Evolutionary conservation across 1,140 invertebrate genomes (phyloP).

Genomic region (Orchesella cincta): DNA sequence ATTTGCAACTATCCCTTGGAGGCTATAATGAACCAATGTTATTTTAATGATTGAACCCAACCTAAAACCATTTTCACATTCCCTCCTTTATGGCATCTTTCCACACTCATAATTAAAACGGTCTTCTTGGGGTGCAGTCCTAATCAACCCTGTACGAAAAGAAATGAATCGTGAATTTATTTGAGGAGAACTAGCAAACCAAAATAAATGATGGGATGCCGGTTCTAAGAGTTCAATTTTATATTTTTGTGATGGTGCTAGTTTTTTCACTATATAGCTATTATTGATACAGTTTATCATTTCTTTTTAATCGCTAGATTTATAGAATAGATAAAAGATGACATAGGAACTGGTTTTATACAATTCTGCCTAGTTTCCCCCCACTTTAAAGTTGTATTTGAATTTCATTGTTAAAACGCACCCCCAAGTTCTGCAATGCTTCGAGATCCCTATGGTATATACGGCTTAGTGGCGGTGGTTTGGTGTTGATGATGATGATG

Average conservation of each 20-base stretch:
- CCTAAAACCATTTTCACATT: slow-evolving; percentile 14
- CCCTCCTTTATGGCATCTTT: neutral
- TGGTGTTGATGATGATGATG: neutral
- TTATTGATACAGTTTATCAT: slow-evolving; percentile 8
- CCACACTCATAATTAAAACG: neutral
- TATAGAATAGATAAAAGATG: slow-evolving; percentile 6
- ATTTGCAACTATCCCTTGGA: no score
- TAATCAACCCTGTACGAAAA: neutral
- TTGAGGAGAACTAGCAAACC: no score
- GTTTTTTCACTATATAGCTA: neutral
- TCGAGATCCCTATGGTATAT: neutral
- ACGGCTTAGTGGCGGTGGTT: neutral
- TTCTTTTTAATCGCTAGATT: slow-evolving; percentile 7
- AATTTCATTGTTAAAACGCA: neutral
- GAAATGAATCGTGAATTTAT: slow-evolving; percentile 13
- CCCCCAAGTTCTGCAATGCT: neutral
- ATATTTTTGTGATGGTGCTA: neutral
- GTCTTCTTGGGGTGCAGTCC: slow-evolving; percentile 3
- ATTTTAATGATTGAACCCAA: neutral
- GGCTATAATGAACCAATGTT: neutral
- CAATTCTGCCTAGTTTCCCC: neutral
- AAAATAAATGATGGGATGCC: no score
- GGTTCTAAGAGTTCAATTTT: neutral
- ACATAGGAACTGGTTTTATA: slow-evolving; percentile 4
- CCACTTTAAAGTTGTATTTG: neutral